Evolutionary conservation across 2,797 vertebrate species (phyloP).

Genomic region (Lerista edwardsae): DNA sequence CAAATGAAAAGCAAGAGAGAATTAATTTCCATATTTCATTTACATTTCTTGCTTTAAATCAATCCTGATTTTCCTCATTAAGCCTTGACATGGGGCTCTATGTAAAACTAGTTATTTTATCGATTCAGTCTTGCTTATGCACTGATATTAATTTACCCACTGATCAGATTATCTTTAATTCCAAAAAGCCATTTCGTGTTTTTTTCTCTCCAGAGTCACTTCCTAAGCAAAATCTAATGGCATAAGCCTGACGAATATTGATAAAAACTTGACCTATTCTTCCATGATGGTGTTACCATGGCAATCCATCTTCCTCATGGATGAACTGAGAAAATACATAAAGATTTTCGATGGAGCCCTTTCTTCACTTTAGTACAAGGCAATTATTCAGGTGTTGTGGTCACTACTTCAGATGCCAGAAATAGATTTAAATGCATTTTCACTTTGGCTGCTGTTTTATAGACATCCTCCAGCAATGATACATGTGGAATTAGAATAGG

Average conservation of each 20-base stretch:
- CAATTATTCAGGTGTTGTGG: constrained; percentile 11
- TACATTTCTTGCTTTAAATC: constrained; percentile 24
- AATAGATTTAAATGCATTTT: neutral
- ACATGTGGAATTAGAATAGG: neutral
- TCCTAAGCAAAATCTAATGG: constrained; percentile 61
- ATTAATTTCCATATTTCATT: constrained; percentile 43
- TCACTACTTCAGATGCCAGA: neutral
- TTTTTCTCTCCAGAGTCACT: constrained; percentile 42
- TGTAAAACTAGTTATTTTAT: constrained; percentile 29
- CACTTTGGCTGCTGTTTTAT: neutral
- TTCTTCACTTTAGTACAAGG: constrained; percentile 32
- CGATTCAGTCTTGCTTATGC: constrained; percentile 8
- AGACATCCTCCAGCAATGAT: neutral
- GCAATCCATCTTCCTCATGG: constrained; percentile 53
- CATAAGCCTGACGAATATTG: constrained; percentile 54
- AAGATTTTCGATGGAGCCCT: constrained; percentile 10
- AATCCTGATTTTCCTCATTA: constrained; percentile 26
- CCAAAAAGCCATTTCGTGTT: constrained; percentile 42
- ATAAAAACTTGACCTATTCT: constrained; percentile 67
- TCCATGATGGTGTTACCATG: constrained; percentile 63
- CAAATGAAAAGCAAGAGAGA: constrained; percentile 20
- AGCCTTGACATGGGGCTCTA: neutral
- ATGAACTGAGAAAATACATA: constrained; percentile 44
- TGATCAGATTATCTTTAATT: constrained; percentile 48
- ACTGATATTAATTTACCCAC: constrained; percentile 36